Evolutionary conservation across 2,888 invertebrate genomes (phyloP).

Genomic region (Aphidoletes aphidimyza): DNA sequence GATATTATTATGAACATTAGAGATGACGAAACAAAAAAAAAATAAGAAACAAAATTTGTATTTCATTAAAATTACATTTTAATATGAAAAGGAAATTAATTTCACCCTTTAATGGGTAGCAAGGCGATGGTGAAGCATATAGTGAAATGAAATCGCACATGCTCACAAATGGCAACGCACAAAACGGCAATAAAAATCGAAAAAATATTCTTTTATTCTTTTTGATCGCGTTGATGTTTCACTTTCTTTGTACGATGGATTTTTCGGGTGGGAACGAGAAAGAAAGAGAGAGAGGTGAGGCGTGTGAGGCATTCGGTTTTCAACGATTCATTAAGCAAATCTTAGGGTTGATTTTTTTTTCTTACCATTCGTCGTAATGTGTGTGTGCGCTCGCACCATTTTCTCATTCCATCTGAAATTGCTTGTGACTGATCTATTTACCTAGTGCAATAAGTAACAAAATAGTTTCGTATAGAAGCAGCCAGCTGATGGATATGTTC

Average conservation of each 20-base stretch:
- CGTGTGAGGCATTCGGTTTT: not conserved
- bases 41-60: no score
- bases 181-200: not conserved
- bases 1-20: not conserved
- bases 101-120: slow-evolving; percentile 55
- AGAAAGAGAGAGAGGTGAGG: no score
- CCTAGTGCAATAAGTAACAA: not conserved
- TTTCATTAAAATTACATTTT: slow-evolving; percentile 45
- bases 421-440: not conserved
- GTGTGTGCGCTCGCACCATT: not conserved
- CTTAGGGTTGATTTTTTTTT: slow-evolving; percentile 9
- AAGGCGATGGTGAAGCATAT: slow-evolving; percentile 55
- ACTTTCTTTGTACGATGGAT: no score
- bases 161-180: not conserved
- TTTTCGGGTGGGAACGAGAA: no score
- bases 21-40: slow-evolving; percentile 1
- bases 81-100: slow-evolving; percentile 54
- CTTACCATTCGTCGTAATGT: not conserved
- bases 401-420: no score
- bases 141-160: not conserved
- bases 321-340: slow-evolving; percentile 52
- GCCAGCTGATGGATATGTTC: slow-evolving; percentile 29
- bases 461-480: not conserved
- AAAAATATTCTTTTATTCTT: not conserved
- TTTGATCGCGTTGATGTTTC: not conserved